Conservation (phyloP, 2,797 vertebrate genomes). For the Salarias fasciatus region DNA sequence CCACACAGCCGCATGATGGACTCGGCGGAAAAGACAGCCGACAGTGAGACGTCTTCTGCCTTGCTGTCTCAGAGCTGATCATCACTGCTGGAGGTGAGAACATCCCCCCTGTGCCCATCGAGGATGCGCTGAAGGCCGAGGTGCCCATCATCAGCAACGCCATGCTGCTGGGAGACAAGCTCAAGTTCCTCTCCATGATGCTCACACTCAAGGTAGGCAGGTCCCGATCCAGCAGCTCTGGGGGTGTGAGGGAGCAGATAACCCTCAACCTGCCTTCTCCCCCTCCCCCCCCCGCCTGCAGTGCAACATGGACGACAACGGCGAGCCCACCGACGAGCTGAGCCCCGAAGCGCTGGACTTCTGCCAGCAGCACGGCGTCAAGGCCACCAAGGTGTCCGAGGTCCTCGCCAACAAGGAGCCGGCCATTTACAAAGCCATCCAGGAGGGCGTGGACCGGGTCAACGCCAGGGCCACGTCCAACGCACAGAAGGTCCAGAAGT, state of each 20-base stretch:
- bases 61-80: slow-evolving; percentile 79
- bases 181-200: slow-evolving; percentile 85
- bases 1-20: too few relatives aligned
- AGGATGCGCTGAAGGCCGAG: slow-evolving; percentile 80
- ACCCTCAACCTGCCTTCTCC: too few relatives aligned
- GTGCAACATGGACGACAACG: slow-evolving; percentile 78
- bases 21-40: too few relatives aligned
- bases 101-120: slow-evolving; percentile 83
- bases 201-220: slow-evolving; percentile 83
- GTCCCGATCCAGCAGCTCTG: background rate
- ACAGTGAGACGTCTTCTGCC: background rate
- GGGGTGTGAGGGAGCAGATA: background rate
- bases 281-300: slow-evolving; percentile 42
- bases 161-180: slow-evolving; percentile 86
- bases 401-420: slow-evolving; percentile 76
- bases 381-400: slow-evolving; percentile 75
- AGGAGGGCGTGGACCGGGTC: slow-evolving; percentile 77
- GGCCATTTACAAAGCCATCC: slow-evolving; percentile 78
- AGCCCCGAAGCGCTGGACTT: slow-evolving; percentile 69
- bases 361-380: slow-evolving; percentile 62
- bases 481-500: slow-evolving; percentile 79
- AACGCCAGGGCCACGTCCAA: slow-evolving; percentile 79
- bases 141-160: slow-evolving; percentile 81
- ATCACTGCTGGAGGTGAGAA: slow-evolving; percentile 88
- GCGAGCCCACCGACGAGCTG: slow-evolving; percentile 80